Percentiles rank a stretch among this genome's conserved stretches.
Evolutionary conservation across 1,140 invertebrate species (phyloP).

Genomic region (Pomacea maculata): DNA sequence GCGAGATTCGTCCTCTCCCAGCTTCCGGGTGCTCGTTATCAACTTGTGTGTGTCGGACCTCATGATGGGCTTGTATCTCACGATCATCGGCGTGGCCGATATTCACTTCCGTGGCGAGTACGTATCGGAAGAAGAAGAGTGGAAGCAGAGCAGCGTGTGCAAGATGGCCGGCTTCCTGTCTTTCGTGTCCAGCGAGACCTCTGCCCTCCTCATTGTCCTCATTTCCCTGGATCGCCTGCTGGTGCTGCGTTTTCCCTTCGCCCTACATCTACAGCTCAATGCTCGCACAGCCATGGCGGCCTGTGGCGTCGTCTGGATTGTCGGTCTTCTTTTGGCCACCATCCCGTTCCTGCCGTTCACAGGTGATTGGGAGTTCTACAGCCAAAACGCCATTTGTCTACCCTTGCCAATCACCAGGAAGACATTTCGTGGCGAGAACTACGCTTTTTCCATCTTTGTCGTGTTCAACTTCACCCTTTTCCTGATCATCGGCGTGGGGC

Average conservation of each 20-base stretch:
- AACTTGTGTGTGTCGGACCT: constrained; percentile 51
- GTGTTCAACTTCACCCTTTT: constrained; percentile 36
- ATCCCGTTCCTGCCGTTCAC: constrained; percentile 17
- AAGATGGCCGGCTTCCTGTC: constrained; percentile 46
- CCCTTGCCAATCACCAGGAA: constrained; percentile 33
- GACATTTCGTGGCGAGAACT: constrained; percentile 30
- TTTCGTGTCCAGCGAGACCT: constrained; percentile 47
- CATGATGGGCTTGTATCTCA: constrained; percentile 54
- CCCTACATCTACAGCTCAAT: constrained; percentile 15
- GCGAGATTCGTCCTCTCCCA: constrained; percentile 21
- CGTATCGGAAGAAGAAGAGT: constrained; percentile 35
- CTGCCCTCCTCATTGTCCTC: constrained; percentile 43
- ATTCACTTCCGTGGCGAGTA: constrained; percentile 43
- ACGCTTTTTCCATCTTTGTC: constrained; percentile 34
- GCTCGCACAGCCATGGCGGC: constrained; percentile 17
- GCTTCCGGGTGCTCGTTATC: constrained; percentile 35
- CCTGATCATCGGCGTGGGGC: constrained; percentile 30
- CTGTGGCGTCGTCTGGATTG: constrained; percentile 19
- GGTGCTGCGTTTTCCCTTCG: constrained; percentile 48
- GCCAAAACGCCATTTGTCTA: constrained; percentile 35
- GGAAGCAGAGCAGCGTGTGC: constrained; percentile 43
- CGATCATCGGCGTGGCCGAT: constrained; percentile 52
- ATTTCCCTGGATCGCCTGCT: constrained; percentile 52
- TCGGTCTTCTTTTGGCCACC: constrained; percentile 24
- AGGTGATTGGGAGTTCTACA: constrained; percentile 32